Evolutionary conservation across 2,797 vertebrate species (phyloP), one percentile per base, ranked within the genome.

Genomic region (Protosalanx chinensis): DNA sequence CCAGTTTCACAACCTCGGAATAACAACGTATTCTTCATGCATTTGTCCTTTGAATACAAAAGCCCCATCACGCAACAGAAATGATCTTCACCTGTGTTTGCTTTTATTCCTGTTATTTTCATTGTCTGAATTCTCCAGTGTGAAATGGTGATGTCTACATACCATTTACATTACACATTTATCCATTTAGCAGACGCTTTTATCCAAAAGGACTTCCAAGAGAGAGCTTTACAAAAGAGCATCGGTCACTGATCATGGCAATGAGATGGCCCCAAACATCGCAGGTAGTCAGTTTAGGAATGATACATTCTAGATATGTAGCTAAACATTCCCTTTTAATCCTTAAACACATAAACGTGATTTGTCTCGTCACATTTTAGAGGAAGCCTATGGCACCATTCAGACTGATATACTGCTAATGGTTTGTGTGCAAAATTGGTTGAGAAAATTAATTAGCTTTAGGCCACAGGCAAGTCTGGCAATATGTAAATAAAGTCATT

Each of bases 41-140:
- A 37, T 76, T 72, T 65, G 75, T 73, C 68, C 73, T 76, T 49
- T 70, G 37, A 62, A 65, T 77, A 60, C 83, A 68, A 79, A 81
- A 83, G 73, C 64, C n/a, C n/a, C 63, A 76, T 27, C 18, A 61
- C 53, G 18, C 37, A 70, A 63, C 27, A 77, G 12, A 74, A 78
- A 79, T 78, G 63, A 72, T 57, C 66, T 78, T 72, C 74, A 29
- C 63, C 68, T 68, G 71, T 15, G 20, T 68, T 67, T 12, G 23
- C 56, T 81, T 59, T 33, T 58, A 37, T 64, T 64, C 27, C 66
- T 59, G 23, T 27, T 27, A 27, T 27, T 30, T 16, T 57, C 53
- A 5, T 4, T n/a, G 10, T 41, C 18, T 7, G 13, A 12, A 49
- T 51, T 46, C 20, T 46, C 37, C 35, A 46, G 15, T 65, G n/a